These are phyloP conservation scores for Eueides isabella DNA, from an alignment of 1,140 invertebrate species.

Conservation along the genomic window DNA sequence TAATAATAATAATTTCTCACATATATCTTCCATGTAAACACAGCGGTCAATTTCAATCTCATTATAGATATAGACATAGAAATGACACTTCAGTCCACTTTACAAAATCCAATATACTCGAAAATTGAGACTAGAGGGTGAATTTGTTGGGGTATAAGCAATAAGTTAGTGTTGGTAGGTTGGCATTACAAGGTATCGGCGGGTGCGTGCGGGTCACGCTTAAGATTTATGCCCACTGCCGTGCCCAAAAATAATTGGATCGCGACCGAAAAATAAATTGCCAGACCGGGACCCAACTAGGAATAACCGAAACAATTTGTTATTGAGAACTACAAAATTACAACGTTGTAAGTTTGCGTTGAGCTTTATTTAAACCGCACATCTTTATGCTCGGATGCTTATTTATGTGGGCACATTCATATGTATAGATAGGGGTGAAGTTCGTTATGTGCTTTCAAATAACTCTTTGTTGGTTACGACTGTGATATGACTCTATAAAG, in stretches of 20 bases:
- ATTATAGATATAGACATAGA: too few relatives aligned
- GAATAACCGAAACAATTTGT: conserved; percentile 71
- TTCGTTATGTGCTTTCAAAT: neutral
- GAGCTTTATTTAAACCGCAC: conserved; percentile 48
- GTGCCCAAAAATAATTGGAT: conserved; percentile 79
- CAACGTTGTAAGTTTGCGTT: conserved; percentile 45
- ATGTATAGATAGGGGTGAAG: neutral
- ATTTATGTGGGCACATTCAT: conserved; percentile 9
- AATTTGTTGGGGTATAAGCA: conserved; percentile 41
- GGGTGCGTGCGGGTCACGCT: conserved; percentile 52
- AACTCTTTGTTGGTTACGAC: neutral
- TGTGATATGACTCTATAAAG: neutral
- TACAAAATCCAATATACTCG: conserved; percentile 20
- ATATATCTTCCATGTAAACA: too few relatives aligned
- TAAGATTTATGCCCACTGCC: conserved; percentile 73
- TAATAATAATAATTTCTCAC: too few relatives aligned
- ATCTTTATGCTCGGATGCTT: conserved; percentile 39
- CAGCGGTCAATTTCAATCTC: too few relatives aligned
- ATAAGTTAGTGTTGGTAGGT: conserved; percentile 44
- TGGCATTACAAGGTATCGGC: conserved; percentile 55
- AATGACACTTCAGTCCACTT: conserved; percentile 4
- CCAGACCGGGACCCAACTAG: conserved; percentile 53
- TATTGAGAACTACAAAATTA: conserved; percentile 68
- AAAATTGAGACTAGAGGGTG: conserved; percentile 31
- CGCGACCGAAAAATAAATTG: conserved; percentile 78